Evolutionary conservation across 2,113 vertebrate species (phyloP).

Genomic region (Phainopepla nitens): DNA sequence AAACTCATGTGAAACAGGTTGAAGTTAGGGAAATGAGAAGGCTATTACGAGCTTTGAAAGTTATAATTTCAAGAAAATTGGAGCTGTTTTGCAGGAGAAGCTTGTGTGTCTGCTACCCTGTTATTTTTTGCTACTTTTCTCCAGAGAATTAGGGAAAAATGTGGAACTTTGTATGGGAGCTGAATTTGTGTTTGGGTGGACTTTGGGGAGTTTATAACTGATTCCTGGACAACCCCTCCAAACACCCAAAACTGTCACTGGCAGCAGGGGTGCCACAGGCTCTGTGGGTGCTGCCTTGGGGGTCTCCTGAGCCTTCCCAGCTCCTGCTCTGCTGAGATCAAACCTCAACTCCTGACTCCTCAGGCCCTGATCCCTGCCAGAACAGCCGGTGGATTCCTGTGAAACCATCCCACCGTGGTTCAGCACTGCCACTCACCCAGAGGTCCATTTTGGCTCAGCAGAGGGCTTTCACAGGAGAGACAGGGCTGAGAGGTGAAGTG

Average conservation of each 20-base stretch:
- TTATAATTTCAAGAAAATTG: background rate
- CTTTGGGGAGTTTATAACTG: background rate
- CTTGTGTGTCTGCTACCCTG: background rate
- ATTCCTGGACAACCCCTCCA: background rate
- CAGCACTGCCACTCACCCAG: accelerated
- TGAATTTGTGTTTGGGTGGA: background rate
- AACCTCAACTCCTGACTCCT: background rate
- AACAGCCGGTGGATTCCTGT: too few relatives aligned
- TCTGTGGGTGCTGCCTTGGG: background rate
- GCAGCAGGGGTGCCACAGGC: background rate
- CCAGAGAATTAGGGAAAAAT: background rate
- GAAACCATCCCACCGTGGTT: background rate
- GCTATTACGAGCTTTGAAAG: background rate
- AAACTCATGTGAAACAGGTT: background rate
- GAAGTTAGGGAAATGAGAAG: background rate
- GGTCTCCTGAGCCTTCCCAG: background rate
- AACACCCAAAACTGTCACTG: background rate
- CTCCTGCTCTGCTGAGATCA: accelerated
- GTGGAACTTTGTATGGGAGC: background rate
- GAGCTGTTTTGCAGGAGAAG: background rate
- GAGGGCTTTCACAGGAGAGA: too few relatives aligned
- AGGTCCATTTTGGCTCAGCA: background rate
- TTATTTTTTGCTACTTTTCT: background rate
- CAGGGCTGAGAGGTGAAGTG: background rate
- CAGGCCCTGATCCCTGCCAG: too few relatives aligned